Evolutionary conservation across 2,797 vertebrate genomes (phyloP).

Genomic region (Eremophila alpestris): DNA sequence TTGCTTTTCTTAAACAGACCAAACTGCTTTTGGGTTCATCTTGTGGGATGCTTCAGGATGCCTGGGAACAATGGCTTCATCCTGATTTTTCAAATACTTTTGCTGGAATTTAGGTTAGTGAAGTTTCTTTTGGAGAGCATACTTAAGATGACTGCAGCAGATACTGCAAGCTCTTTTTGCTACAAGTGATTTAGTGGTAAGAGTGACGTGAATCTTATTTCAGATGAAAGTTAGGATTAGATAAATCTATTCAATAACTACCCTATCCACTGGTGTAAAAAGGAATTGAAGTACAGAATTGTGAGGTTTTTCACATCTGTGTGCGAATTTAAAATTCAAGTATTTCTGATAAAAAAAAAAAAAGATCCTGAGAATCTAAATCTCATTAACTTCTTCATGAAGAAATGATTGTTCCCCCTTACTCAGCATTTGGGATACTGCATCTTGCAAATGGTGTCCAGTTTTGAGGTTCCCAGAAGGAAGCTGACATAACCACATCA

Average conservation of each 20-base stretch:
- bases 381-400: background rate
- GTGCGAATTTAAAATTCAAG: background rate
- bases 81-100: background rate
- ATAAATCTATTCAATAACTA: background rate
- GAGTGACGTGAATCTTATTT: background rate
- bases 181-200: background rate
- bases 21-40: background rate
- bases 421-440: background rate
- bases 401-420: background rate
- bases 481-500: background rate
- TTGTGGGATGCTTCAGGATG: background rate
- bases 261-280: background rate
- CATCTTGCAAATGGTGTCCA: background rate
- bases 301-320: fast-evolving
- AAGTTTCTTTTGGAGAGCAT: background rate
- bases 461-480: background rate
- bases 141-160: background rate
- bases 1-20: background rate
- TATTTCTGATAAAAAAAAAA: background rate
- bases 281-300: background rate
- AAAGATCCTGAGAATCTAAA: background rate
- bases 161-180: background rate
- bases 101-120: background rate
- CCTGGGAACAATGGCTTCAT: background rate
- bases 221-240: background rate